A percentile compares a stretch with the other conserved stretches of the same genome.
Conservation (phyloP, 2,797 vertebrate genomes). For the Brotula barbata region DNA sequence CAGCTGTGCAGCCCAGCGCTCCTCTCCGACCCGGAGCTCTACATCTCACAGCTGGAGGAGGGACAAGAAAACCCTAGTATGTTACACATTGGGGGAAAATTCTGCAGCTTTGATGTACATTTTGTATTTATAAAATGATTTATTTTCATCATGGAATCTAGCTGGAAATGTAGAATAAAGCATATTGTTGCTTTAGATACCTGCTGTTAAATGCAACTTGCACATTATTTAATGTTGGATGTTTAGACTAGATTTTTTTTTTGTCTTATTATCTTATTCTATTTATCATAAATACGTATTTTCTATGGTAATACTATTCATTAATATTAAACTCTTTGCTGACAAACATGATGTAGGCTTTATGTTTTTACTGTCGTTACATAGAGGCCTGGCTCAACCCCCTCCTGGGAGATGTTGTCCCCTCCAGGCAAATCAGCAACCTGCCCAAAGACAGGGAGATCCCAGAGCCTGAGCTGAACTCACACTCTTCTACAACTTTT, state of each 20-base stretch:
- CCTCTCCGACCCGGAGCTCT: constrained; percentile 43
- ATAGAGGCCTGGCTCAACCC: constrained; percentile 67
- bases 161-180: no score
- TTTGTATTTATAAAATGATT: no score
- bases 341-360: not conserved
- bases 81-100: constrained; percentile 8
- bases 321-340: not conserved
- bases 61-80: constrained; percentile 42
- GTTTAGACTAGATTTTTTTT: no score
- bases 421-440: constrained; percentile 46
- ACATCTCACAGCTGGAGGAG: constrained; percentile 34
- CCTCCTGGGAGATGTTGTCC: constrained; percentile 52
- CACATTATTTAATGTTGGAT: no score
- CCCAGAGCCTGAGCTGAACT: constrained; percentile 1
- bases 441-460: constrained; percentile 24
- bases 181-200: no score
- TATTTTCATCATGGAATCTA: no score
- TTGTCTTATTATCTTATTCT: no score
- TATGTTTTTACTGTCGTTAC: not conserved
- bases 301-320: no score
- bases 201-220: no score
- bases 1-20: constrained; percentile 56
- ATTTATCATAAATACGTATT: no score
- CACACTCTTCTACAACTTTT: constrained; percentile 63
- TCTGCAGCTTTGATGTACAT: not conserved